A percentile compares a stretch with the other conserved stretches of the same genome.
Conservation (phyloP, 53 echinoderm and acorn worm species). For the Echinometra lucunter region DNA sequence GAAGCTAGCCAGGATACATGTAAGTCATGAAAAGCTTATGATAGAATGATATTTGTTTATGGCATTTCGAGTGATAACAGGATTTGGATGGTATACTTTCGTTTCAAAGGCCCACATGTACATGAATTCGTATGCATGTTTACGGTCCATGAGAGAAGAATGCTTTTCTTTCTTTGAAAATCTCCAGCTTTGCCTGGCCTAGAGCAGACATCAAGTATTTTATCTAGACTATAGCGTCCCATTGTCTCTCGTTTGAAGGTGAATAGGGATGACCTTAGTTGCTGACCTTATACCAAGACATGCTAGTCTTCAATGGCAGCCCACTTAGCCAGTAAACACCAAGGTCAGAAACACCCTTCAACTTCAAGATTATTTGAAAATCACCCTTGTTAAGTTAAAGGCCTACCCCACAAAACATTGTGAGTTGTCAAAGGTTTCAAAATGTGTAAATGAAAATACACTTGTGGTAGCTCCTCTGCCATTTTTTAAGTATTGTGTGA, state of each 20-base stretch:
- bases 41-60: too few species aligned
- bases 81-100: too few species aligned
- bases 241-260: neutral
- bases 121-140: neutral
- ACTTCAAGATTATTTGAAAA: neutral
- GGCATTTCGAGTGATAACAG: too few species aligned
- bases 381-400: neutral
- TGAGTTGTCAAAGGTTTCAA: too few species aligned
- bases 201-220: neutral
- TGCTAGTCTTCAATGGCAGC: neutral
- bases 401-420: too few species aligned
- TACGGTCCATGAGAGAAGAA: neutral
- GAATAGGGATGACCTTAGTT: neutral
- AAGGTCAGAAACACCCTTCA: neutral
- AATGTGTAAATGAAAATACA: too few species aligned
- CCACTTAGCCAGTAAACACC: neutral
- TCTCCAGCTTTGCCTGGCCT: neutral
- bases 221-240: constrained; percentile 22
- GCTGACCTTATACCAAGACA: constrained; percentile 30
- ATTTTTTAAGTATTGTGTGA: too few species aligned
- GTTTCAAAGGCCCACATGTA: neutral
- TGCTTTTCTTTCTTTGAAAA: neutral
- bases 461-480: too few species aligned
- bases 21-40: too few species aligned
- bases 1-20: too few species aligned